Percentiles rank a stretch among this genome's conserved stretches.
These are phyloP conservation scores for Actinia tenebrosa DNA, from an alignment of 64 coral and sea anemone species.

Conservation along the genomic window DNA sequence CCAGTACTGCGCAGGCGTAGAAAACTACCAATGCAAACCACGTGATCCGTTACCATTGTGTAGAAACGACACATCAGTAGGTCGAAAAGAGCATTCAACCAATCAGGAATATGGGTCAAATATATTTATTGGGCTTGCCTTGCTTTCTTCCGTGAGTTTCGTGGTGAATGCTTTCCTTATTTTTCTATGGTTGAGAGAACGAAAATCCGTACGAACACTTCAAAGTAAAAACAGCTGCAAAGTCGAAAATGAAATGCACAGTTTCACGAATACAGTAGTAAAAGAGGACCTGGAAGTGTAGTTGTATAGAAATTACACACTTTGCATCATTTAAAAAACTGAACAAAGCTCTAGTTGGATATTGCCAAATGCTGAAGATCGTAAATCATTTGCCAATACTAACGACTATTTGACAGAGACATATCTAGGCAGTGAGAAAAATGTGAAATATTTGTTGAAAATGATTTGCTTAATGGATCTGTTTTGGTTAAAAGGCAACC, in stretches of 20 bases:
- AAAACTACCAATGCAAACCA: slow-evolving; percentile 54
- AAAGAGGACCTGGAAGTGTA: not conserved
- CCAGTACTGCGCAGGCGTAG: slow-evolving; percentile 50
- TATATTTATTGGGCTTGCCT: not conserved
- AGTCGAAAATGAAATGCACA: not conserved
- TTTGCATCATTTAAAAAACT: no score
- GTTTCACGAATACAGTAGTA: not conserved
- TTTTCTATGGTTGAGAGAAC: not conserved
- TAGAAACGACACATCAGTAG: not conserved
- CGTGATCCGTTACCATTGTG: not conserved
- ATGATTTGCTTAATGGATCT: no score
- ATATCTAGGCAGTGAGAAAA: no score
- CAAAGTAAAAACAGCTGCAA: not conserved
- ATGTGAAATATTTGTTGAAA: no score
- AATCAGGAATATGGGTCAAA: not conserved
- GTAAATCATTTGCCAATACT: no score
- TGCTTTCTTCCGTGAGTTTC: not conserved
- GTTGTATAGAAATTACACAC: no score
- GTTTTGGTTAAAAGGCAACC: no score
- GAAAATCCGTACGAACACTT: not conserved
- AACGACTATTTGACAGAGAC: no score
- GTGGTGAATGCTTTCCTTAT: not conserved
- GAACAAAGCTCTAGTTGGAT: no score
- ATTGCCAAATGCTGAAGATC: no score
- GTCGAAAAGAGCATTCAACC: not conserved